Conservation (phyloP, 2,113 vertebrate species). For the Anarrhichthys ocellatus region DNA sequence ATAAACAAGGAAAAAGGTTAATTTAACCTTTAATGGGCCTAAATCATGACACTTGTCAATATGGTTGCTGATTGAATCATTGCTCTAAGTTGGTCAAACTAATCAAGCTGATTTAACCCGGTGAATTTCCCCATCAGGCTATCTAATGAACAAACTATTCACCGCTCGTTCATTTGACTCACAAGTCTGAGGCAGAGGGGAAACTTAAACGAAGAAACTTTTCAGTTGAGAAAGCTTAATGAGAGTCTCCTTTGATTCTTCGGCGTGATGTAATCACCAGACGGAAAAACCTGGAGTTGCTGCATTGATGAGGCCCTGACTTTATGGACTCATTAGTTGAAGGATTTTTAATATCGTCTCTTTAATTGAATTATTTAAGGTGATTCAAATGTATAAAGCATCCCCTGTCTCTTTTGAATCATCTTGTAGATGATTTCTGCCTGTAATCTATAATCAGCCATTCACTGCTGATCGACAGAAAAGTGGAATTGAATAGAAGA, state of each 20-base stretch:
- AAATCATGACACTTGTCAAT: not conserved
- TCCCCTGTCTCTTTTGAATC: not conserved
- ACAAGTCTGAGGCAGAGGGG: not conserved
- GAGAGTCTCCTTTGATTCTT: slow-evolving; percentile 26
- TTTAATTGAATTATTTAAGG: slow-evolving; percentile 6
- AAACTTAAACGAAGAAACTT: not conserved
- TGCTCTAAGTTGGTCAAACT: not conserved
- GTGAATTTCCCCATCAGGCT: not conserved
- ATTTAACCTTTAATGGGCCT: not conserved
- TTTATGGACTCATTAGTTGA: slow-evolving; percentile 14
- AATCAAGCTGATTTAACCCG: not conserved
- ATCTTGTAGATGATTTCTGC: not conserved
- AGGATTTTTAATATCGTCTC: not conserved
- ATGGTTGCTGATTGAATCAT: slow-evolving; percentile 1
- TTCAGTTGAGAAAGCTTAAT: not conserved
- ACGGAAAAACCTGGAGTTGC: slow-evolving; percentile 7
- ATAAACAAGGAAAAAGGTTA: not conserved
- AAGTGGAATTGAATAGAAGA: not conserved
- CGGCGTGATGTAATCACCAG: slow-evolving; percentile 11
- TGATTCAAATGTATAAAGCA: slow-evolving; percentile 4
- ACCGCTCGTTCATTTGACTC: not conserved
- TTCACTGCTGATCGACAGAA: not conserved
- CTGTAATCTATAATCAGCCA: not conserved
- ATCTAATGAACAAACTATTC: slow-evolving; percentile 8
- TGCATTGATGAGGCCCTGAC: not conserved